Evolutionary conservation across 2,113 vertebrate genomes (phyloP), one percentile per base, ranked within the genome.

Genomic region (Hoplias malabaricus): DNA sequence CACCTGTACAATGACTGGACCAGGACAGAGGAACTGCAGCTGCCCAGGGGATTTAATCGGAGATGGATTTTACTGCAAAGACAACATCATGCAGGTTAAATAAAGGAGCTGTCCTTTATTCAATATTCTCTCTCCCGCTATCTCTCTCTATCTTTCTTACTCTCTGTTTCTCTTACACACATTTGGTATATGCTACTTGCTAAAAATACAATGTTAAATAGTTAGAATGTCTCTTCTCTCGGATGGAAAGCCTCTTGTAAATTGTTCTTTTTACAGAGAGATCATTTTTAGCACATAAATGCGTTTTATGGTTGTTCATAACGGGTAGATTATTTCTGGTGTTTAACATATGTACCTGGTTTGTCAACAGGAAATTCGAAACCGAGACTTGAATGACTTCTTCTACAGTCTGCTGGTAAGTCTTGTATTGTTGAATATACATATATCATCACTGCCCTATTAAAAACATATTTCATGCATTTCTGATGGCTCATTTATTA

Each of bases 21-120:
- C 90, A 1, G 90, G 87, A 1, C 86, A 90, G 46, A 92, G 92
- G 23, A 93, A 81, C 6, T 99, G 97, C 69, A 92, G 80, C 0
- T 99, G 97, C 80, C 76, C 43, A 56, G 0, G 0, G 0, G 79
- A 83, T 78, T 94, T 87, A 38, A 0, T 91, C 0, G 97, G 97
- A 1, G 93, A 98, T 34, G 97, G 97, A 10, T 19, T 96, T 23
- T 82, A 2, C 19, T 99, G 97, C 70, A 91, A 86, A 73, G 93
- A 94, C 56, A 93, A 82, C 5, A 88, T 99, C 48, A 86, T 86
- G 0, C 85, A 85, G 95, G 97, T 99, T 86, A 89, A 14, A 40
- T 8, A 46, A n/a, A 13, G 42, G 38, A 74, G 11, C 9, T 2
- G 0, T 29, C 27, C 7, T 13, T 42, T 10, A n/a, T n/a, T n/a